Evolutionary conservation across 2,797 vertebrate species (phyloP), one percentile per base, ranked within the genome.

Genomic region (Phoeniculus purpureus): DNA sequence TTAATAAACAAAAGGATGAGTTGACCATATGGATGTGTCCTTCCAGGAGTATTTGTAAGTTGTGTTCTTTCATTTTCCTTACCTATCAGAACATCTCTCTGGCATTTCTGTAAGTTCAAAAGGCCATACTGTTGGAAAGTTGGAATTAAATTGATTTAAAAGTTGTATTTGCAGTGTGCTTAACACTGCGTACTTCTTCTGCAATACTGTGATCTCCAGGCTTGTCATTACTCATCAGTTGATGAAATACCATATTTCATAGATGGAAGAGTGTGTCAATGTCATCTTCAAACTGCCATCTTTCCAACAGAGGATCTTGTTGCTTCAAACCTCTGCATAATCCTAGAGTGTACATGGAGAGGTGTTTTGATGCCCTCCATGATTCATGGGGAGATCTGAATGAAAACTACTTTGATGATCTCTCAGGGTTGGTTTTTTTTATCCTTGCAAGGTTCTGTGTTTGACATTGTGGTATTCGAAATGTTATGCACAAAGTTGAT

Each of bases 401-500:
- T 26, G 40, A 51, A n/a, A 23, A 78, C 67, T 27, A 34, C 60
- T 95, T 89, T 43, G n/a, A 75, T 43, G n/a, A 75, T 72, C 15
- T 92, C 54, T 77, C 60, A 27, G 45, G n/a, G 1, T 25, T 43
- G 19, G 6, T 7, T 77, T 19, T 27, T 73, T 60, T 89, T 37
- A 16, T 62, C 25, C 51, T 79, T 91, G 56, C 4, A 22, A 90
- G 58, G 27, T 64, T 87, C 50, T 6, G 12, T 71, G 51, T 82
- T 92, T 90, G 62, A 64, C 20, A 27, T 86, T 81, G 59, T 72
- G 73, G 29, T 58, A 45, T 87, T 92, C 72, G 37, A 87, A 85
- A 89, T 82, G 32, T 87, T 95, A 75, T 81, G 34, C 74, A 85
- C 65, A 93, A 92, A 89, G 62, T 76, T 62, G 83, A 94, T 96